These are phyloP conservation scores for Drosophila orena DNA, from an alignment of 1,140 invertebrate species.

Conservation along the genomic window DNA sequence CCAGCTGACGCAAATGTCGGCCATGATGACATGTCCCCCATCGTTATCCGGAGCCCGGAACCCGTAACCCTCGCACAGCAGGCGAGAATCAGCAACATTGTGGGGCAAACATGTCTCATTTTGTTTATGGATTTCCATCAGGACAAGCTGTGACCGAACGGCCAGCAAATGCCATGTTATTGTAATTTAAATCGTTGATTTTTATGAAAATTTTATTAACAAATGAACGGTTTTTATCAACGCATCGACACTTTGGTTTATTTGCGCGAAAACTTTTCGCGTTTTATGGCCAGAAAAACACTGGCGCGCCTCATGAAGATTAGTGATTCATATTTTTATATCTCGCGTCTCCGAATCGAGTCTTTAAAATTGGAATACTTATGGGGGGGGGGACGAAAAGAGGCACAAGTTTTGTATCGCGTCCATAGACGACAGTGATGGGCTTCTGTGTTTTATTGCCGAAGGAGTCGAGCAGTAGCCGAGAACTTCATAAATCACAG, in stretches of 20 bases:
- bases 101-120: slow-evolving; percentile 60
- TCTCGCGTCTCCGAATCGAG: slow-evolving; percentile 10
- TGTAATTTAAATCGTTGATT: slow-evolving; percentile 67
- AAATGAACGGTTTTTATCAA: slow-evolving; percentile 55
- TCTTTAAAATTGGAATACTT: slow-evolving; percentile 73
- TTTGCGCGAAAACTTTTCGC: slow-evolving; percentile 34
- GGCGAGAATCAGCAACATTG: slow-evolving; percentile 57
- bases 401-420: slow-evolving; percentile 54
- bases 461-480: slow-evolving; percentile 60
- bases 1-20: slow-evolving; percentile 72
- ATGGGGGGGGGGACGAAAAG: slow-evolving; percentile 15
- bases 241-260: slow-evolving; percentile 50
- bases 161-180: slow-evolving; percentile 37
- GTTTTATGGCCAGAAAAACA: slow-evolving; percentile 37
- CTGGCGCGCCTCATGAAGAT: slow-evolving; percentile 36
- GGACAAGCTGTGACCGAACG: slow-evolving; percentile 63
- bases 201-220: slow-evolving; percentile 72
- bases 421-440: slow-evolving; percentile 58
- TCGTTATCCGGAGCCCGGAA: slow-evolving; percentile 21
- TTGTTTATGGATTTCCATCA: slow-evolving; percentile 75
- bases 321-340: slow-evolving; percentile 34
- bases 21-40: slow-evolving; percentile 60
- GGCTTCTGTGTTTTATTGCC: slow-evolving; percentile 73
- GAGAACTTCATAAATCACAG: slow-evolving; percentile 81
- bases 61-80: slow-evolving; percentile 22